A percentile compares a stretch with the other conserved stretches of the same genome.
Evolutionary conservation across 92 coral and sea anemone species (phyloP).

Genomic region (Porites divaricata): DNA sequence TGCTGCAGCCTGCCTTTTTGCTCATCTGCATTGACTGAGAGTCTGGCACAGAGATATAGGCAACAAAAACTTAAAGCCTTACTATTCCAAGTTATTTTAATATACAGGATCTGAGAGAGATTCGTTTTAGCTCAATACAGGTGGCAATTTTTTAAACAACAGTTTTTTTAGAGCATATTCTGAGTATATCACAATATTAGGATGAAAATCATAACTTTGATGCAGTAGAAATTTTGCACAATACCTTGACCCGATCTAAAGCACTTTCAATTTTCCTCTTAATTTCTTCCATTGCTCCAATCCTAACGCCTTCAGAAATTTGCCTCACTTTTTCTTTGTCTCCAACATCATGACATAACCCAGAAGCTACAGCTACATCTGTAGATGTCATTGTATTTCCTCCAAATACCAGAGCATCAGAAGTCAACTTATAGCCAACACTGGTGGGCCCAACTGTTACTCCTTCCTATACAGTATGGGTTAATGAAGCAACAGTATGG

Average conservation of each 20-base stretch:
- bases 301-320: constrained; percentile 48
- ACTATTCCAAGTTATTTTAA: too few species aligned
- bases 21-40: too few species aligned
- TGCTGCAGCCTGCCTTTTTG: too few species aligned
- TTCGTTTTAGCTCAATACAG: too few species aligned
- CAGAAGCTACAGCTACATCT: constrained; percentile 89
- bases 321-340: constrained; percentile 62
- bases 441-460: constrained; percentile 89
- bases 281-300: constrained; percentile 53
- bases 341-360: constrained; percentile 69
- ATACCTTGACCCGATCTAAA: constrained; percentile 94
- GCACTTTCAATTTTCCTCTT: constrained; percentile 75
- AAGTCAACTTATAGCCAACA: constrained; percentile 81
- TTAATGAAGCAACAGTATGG: background rate
- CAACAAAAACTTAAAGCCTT: too few species aligned
- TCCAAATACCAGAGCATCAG: constrained; percentile 85
- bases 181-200: too few species aligned
- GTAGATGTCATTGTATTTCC: constrained; percentile 86
- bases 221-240: background rate
- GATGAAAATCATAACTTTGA: too few species aligned
- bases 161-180: too few species aligned
- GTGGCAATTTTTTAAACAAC: too few species aligned
- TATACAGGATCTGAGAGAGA: too few species aligned
- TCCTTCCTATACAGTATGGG: constrained; percentile 6
- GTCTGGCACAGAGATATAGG: too few species aligned